Evolutionary conservation across 1,140 invertebrate species (phyloP).

Genomic region (Caenorhabditis tropicalis): DNA sequence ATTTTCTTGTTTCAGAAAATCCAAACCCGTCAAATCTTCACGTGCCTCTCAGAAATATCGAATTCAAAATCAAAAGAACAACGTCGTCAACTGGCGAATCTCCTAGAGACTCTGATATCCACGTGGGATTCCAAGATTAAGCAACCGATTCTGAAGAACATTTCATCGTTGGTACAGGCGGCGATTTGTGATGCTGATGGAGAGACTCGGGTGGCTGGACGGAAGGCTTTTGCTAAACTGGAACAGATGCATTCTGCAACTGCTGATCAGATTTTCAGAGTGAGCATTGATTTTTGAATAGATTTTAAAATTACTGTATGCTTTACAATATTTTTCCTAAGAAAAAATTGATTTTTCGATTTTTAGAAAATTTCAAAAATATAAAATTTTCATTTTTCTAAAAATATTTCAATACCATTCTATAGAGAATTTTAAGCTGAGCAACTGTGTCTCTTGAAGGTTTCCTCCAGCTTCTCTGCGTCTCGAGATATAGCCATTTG

Average conservation of each 20-base stretch:
- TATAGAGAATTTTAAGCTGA: no score
- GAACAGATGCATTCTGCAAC: background rate
- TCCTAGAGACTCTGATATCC: background rate
- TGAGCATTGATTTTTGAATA: background rate
- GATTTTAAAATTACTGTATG: background rate
- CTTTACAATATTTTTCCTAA: no score
- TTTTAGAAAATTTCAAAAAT: no score
- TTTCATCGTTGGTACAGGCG: background rate
- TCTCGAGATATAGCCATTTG: no score
- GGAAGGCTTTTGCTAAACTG: constrained; percentile 9
- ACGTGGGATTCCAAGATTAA: background rate
- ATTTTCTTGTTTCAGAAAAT: background rate
- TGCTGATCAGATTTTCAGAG: background rate
- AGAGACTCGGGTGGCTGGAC: background rate
- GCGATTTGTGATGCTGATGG: constrained; percentile 40
- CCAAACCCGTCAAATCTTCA: constrained; percentile 24
- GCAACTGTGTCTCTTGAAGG: no score
- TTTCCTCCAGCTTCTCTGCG: no score
- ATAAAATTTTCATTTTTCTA: no score
- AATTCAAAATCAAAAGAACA: constrained; percentile 6
- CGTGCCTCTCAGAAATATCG: background rate
- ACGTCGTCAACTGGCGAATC: background rate
- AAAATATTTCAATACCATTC: no score
- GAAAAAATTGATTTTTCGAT: no score
- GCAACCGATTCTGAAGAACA: background rate